Conservation (phyloP, 2,113 vertebrate genomes). For the Holacanthus passer region DNA sequence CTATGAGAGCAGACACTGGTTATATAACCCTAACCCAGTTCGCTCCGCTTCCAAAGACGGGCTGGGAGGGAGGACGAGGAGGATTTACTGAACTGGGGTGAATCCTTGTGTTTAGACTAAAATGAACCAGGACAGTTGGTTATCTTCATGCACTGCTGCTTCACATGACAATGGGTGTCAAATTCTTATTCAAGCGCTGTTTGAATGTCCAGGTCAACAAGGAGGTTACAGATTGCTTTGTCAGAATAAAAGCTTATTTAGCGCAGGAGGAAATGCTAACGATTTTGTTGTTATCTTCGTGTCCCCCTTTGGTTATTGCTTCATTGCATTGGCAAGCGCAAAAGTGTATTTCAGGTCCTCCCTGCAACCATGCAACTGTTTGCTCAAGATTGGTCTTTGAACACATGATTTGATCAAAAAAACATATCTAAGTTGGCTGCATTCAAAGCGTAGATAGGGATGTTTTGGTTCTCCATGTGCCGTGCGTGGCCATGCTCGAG, state of each 20-base stretch:
- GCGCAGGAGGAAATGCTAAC: not conserved
- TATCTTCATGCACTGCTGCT: not conserved
- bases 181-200: conserved; percentile 8
- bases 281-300: not conserved
- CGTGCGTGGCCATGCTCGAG: not conserved
- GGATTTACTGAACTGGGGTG: conserved; percentile 44
- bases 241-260: conserved; percentile 8
- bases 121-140: conserved; percentile 31
- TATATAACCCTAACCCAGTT: conserved; percentile 82
- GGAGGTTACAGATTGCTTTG: not conserved
- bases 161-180: conserved; percentile 26
- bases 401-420: conserved; percentile 30
- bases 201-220: conserved; percentile 18
- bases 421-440: conserved; percentile 11
- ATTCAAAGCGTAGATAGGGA: not conserved
- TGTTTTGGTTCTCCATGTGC: conserved; percentile 39
- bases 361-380: conserved; percentile 30
- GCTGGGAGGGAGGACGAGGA: conserved; percentile 40
- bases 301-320: conserved; percentile 12
- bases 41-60: conserved; percentile 59
- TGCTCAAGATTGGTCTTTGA: conserved; percentile 40
- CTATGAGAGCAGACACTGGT: conserved; percentile 80
- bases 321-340: not conserved
- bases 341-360: not conserved
- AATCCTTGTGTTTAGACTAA: conserved; percentile 42